A percentile compares a stretch with the other conserved stretches of the same genome.
Evolutionary conservation across 2,888 invertebrate genomes (phyloP).

Genomic region (Falcaria lacertinaria): DNA sequence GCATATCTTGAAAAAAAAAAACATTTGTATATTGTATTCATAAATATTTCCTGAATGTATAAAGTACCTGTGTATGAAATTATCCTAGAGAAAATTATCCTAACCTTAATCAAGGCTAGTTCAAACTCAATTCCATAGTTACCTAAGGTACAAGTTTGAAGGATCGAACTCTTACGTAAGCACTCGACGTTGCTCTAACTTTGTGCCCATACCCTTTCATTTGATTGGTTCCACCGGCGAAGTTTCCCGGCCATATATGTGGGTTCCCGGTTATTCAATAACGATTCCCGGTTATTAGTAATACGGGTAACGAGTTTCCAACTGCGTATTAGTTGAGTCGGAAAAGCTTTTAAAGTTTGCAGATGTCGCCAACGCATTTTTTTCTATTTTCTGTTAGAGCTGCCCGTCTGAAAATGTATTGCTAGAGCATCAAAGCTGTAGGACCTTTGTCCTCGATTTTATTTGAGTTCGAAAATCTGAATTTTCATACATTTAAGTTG

Average conservation of each 20-base stretch:
- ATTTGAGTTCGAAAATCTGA: too few relatives aligned
- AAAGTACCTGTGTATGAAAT: too few relatives aligned
- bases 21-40: too few relatives aligned
- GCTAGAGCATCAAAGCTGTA: too few relatives aligned
- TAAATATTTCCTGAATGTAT: too few relatives aligned
- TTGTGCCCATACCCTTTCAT: constrained; percentile 15
- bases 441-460: too few relatives aligned
- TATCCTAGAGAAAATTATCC: too few relatives aligned
- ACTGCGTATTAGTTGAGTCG: constrained; percentile 9
- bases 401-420: too few relatives aligned
- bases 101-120: neutral
- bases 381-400: too few relatives aligned
- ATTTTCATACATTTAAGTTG: too few relatives aligned
- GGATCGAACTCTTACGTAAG: neutral
- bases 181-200: constrained; percentile 10
- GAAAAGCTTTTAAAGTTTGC: constrained; percentile 3
- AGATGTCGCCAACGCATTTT: too few relatives aligned
- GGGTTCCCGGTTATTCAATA: constrained; percentile 21
- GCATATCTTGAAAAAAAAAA: too few relatives aligned
- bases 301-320: constrained; percentile 31
- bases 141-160: neutral
- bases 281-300: constrained; percentile 22
- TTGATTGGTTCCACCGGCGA: constrained; percentile 13
- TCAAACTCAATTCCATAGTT: neutral
- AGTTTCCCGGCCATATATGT: constrained; percentile 10